A percentile compares a stretch with the other conserved stretches of the same genome.
Conservation (phyloP, 1,140 invertebrate species). For the Heliconius congener region DNA sequence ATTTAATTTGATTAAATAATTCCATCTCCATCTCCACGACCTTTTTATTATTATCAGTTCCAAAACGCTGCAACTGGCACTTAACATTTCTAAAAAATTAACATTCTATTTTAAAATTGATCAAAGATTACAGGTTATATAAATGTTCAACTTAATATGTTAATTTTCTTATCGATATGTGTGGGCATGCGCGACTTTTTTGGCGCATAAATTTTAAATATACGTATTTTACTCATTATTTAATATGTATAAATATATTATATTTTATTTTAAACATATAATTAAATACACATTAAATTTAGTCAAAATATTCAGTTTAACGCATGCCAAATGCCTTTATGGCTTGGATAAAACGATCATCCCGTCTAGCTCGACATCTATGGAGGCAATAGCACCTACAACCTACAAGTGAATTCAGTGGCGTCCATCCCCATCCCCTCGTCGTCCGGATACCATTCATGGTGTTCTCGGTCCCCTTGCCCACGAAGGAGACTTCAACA, state of each 20-base stretch:
- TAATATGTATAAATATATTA: background rate
- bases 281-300: background rate
- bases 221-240: background rate
- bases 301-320: background rate
- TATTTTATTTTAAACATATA: background rate
- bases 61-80: background rate
- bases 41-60: background rate
- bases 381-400: background rate
- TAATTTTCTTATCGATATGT: background rate
- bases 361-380: background rate
- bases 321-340: background rate
- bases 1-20: too few relatives aligned
- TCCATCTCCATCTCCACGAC: too few relatives aligned
- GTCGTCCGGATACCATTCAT: slow-evolving; percentile 38
- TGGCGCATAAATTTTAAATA: background rate
- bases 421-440: slow-evolving; percentile 42
- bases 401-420: slow-evolving; percentile 5
- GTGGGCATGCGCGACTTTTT: background rate
- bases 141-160: background rate
- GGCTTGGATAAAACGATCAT: background rate
- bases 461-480: slow-evolving; percentile 37
- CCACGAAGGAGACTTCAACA: slow-evolving; percentile 36
- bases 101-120: background rate
- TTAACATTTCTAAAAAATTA: background rate
- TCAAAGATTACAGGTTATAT: background rate